Evolutionary conservation across 2,888 invertebrate species (phyloP), one percentile per base, ranked within the genome.

Genomic region (Phyllotreta striolata): DNA sequence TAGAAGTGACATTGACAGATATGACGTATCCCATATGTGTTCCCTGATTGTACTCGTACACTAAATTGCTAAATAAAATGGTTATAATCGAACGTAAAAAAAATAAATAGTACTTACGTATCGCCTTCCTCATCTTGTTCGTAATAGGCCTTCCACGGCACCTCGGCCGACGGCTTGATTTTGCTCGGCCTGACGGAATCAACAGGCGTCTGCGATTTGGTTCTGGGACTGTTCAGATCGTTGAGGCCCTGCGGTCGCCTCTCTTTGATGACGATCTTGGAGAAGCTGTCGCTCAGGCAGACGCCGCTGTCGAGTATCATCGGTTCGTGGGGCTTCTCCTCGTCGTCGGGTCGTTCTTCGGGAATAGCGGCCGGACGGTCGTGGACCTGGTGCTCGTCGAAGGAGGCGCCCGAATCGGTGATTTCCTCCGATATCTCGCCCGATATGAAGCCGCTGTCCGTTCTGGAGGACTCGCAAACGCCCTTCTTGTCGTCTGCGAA

Each of bases 111-210:
- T 64, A 89, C 93, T 91, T 86, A 94, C 93, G 94, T 93, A 81
- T 95, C 93, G 71, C 94, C 95, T 73, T 93, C 92, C 69, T 90
- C 88, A 79, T 94, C 91, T 75, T 91, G 93, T 70, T 88, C 85
- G 79, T 89, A 93, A 72, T 89, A 89, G 71, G 87, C 81, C 74
- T 88, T 85, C 86, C 90, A 88, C 14, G 66, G 73, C 51, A 75
- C 72, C 55, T 73, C 70, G 37, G 70, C 65, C 61, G 52, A 52
- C 6, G 52, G 38, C 13, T 52, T 52, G 13, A 37, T 73, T 44
- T 54, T 66, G 52, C 69, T 66, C 38, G 59, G 12, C 40, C 56
- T 65, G 40, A 60, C 52, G 9, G 64, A 52, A 35, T 65, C 71
- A 65, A 70, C 74, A 71, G 73, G 72, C 71, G 71, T 54, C 6